A percentile compares a stretch with the other conserved stretches of the same genome.
These are phyloP conservation scores for Lasiurus borealis DNA, from an alignment of 2,113 vertebrate genomes.

Conservation along the genomic window DNA sequence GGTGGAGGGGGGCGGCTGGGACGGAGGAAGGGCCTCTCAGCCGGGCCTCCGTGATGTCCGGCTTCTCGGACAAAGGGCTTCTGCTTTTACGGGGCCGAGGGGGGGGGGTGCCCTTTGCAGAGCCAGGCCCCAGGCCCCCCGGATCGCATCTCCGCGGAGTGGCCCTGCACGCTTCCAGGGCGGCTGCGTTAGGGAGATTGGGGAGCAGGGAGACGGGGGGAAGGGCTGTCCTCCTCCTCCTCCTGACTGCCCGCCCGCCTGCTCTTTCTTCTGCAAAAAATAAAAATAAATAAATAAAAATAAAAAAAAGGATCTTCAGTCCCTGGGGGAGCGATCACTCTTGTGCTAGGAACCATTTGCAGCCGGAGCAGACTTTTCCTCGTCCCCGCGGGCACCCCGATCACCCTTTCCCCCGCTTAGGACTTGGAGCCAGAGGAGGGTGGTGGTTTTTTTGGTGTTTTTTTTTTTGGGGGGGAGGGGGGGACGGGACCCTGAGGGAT, in stretches of 20 bases:
- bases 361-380: not conserved
- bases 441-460: not conserved
- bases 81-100: constrained; percentile 11
- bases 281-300: too few relatives aligned
- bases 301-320: not conserved
- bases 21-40: constrained; percentile 67
- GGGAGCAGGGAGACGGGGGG: not conserved
- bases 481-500: constrained; percentile 4
- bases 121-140: constrained; percentile 66
- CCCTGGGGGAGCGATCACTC: constrained; percentile 5
- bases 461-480: not conserved
- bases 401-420: not conserved
- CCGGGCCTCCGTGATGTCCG: constrained; percentile 67
- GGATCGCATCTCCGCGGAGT: constrained; percentile 29
- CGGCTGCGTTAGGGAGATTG: constrained; percentile 44
- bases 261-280: not conserved
- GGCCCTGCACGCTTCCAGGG: constrained; percentile 50
- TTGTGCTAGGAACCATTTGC: constrained; percentile 29
- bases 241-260: not conserved
- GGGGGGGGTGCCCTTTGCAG: constrained; percentile 68
- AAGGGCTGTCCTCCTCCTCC: not conserved
- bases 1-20: constrained; percentile 24
- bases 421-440: constrained; percentile 26
- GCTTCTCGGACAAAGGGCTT: constrained; percentile 81
- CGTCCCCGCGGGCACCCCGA: not conserved